Evolutionary conservation across 92 coral and sea anemone genomes (phyloP).

Genomic region (Epizoanthus stellaris): DNA sequence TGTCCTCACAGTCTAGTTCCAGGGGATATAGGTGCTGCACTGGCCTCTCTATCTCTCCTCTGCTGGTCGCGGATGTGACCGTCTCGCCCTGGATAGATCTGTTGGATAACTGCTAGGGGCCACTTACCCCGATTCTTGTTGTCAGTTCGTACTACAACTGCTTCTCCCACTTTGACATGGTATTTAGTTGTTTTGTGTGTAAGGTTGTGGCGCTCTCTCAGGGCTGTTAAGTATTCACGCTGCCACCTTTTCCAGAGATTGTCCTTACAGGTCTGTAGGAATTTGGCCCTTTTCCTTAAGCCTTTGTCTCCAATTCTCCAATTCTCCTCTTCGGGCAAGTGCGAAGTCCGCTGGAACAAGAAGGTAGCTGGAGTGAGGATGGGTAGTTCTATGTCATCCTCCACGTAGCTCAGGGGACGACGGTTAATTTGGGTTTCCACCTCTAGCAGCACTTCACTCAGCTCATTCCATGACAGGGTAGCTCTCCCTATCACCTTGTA

Average conservation of each 20-base stretch:
- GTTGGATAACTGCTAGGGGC: slow-evolving; percentile 48
- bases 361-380: slow-evolving; percentile 54
- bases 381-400: slow-evolving; percentile 60
- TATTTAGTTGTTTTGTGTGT: slow-evolving; percentile 23
- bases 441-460: slow-evolving; percentile 57
- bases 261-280: slow-evolving; percentile 52
- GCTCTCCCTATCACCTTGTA: slow-evolving; percentile 58
- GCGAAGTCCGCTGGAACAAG: slow-evolving; percentile 47
- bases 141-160: slow-evolving; percentile 47
- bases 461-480: slow-evolving; percentile 52
- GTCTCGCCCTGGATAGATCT: slow-evolving; percentile 45
- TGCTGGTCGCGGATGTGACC: slow-evolving; percentile 50
- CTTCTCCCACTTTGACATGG: slow-evolving; percentile 49
- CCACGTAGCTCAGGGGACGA: slow-evolving; percentile 59
- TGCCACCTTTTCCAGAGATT: slow-evolving; percentile 58
- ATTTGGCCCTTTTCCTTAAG: slow-evolving; percentile 50
- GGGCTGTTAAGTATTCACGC: slow-evolving; percentile 40
- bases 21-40: slow-evolving; percentile 53
- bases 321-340: slow-evolving; percentile 45
- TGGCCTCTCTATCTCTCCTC: slow-evolving; percentile 47
- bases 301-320: slow-evolving; percentile 36
- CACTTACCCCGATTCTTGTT: slow-evolving; percentile 53
- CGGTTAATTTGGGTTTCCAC: slow-evolving; percentile 59
- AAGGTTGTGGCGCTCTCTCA: slow-evolving; percentile 60
- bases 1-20: slow-evolving; percentile 38